These are phyloP conservation scores for Rhizoglyphus robini DNA, from an alignment of 1,140 invertebrate genomes.

Conservation along the genomic window DNA sequence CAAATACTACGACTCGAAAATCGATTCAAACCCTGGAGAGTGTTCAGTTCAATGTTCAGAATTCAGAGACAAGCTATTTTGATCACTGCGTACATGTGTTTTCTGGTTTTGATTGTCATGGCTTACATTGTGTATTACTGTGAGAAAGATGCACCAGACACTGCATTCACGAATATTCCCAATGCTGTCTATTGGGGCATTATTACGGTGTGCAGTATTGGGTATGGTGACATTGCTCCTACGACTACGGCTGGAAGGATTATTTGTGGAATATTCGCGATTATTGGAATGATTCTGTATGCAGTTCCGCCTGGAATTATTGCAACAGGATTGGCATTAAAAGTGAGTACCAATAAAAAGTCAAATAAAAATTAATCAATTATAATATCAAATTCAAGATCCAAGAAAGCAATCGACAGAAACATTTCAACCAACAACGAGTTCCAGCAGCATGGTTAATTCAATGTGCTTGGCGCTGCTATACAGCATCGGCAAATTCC, in stretches of 20 bases:
- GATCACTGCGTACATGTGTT: background rate
- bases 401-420: background rate
- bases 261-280: background rate
- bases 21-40: constrained; percentile 8
- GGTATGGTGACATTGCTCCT: constrained; percentile 15
- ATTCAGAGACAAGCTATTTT: background rate
- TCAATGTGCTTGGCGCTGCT: constrained; percentile 15
- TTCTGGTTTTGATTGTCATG: background rate
- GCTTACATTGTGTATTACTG: constrained; percentile 3
- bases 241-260: background rate
- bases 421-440: background rate
- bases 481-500: background rate
- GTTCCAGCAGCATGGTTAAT: constrained; percentile 12
- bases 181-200: background rate
- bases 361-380: too few species aligned
- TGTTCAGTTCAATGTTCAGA: background rate
- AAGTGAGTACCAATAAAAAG: background rate
- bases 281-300: background rate
- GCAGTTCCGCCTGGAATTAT: constrained; percentile 5
- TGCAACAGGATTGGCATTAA: constrained; percentile 10
- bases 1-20: background rate
- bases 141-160: background rate
- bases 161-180: background rate
- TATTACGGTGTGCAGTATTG: background rate
- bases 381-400: background rate